A percentile compares a stretch with the other conserved stretches of the same genome.
Evolutionary conservation across 2,797 vertebrate genomes (phyloP).

Genomic region (Malacoctenus gilli): DNA sequence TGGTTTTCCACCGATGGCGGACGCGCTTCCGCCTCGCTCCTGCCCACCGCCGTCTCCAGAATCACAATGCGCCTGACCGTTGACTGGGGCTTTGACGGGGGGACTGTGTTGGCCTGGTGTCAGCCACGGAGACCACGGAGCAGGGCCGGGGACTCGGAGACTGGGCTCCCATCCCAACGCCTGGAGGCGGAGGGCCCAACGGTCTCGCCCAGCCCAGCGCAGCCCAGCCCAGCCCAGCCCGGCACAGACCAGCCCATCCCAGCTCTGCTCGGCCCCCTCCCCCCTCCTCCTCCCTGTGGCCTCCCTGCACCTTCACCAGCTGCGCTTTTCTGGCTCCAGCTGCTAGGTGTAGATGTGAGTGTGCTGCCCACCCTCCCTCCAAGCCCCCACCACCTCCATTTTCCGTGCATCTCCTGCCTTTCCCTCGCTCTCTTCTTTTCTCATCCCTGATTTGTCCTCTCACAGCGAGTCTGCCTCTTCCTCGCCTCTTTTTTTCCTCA

Average conservation of each 20-base stretch:
- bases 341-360: constrained; percentile 75
- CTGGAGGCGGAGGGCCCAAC: constrained; percentile 74
- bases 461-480: constrained; percentile 51
- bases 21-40: constrained; percentile 51
- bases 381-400: constrained; percentile 28
- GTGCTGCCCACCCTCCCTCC: constrained; percentile 46
- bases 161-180: constrained; percentile 78
- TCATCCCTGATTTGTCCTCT: too few species aligned
- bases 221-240: constrained; percentile 57
- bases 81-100: constrained; percentile 68
- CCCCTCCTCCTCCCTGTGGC: constrained; percentile 83
- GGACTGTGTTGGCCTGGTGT: constrained; percentile 74
- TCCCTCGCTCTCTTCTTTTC: constrained; percentile 43
- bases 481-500: constrained; percentile 58
- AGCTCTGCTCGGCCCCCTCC: constrained; percentile 69
- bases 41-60: constrained; percentile 56
- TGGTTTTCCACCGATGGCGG: too few species aligned
- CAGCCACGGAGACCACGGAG: constrained; percentile 70
- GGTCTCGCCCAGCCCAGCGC: constrained; percentile 70
- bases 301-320: constrained; percentile 88
- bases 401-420: constrained; percentile 42
- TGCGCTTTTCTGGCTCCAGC: constrained; percentile 92
- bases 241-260: constrained; percentile 59
- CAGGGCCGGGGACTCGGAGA: constrained; percentile 70
- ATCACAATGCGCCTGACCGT: constrained; percentile 56